Percentiles rank a stretch among this genome's conserved stretches.
phyloP scores from a whole-genome alignment of 2,797 vertebrate species.

The Microctenopoma stevenorrisi region DNA sequence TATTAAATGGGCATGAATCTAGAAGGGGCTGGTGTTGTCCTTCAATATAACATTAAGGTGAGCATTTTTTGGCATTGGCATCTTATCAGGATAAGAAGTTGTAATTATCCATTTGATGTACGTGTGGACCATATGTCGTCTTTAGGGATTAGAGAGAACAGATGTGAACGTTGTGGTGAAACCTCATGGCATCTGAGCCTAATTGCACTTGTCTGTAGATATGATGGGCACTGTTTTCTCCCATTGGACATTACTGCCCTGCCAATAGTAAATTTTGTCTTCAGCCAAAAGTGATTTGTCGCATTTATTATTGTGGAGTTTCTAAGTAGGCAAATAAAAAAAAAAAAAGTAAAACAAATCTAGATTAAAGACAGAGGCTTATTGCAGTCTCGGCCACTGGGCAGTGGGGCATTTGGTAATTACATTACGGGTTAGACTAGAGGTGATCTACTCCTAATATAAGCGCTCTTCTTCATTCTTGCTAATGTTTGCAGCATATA shows the following conservation, averaged over 20 bases:
- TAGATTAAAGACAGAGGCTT: not conserved
- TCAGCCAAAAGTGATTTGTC: not conserved
- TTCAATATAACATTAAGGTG: not conserved
- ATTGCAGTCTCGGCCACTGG: not conserved
- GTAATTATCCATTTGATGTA: conserved; percentile 31
- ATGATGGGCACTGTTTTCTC: conserved; percentile 37
- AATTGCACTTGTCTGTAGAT: conserved; percentile 68
- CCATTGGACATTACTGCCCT: conserved; percentile 37
- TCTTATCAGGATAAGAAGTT: conserved; percentile 9
- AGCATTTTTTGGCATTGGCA: not conserved
- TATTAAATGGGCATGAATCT: not conserved
- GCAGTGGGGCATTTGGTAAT: not conserved
- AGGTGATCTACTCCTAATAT: conserved; percentile 3
- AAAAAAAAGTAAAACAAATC: not conserved
- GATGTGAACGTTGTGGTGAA: conserved; percentile 63
- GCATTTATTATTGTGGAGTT: not conserved
- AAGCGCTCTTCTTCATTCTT: conserved; percentile 20
- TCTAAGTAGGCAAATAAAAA: not conserved
- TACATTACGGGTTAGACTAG: not conserved
- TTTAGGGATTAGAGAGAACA: conserved; percentile 59
- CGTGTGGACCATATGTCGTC: conserved; percentile 39
- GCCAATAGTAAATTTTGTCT: conserved; percentile 33
- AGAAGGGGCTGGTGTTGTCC: not conserved
- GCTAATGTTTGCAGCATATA: conserved; percentile 80
- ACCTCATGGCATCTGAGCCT: conserved; percentile 57